A percentile compares a stretch with the other conserved stretches of the same genome.
Conservation (phyloP, 1,140 invertebrate genomes). For the Hydropsyche tenuis region DNA sequence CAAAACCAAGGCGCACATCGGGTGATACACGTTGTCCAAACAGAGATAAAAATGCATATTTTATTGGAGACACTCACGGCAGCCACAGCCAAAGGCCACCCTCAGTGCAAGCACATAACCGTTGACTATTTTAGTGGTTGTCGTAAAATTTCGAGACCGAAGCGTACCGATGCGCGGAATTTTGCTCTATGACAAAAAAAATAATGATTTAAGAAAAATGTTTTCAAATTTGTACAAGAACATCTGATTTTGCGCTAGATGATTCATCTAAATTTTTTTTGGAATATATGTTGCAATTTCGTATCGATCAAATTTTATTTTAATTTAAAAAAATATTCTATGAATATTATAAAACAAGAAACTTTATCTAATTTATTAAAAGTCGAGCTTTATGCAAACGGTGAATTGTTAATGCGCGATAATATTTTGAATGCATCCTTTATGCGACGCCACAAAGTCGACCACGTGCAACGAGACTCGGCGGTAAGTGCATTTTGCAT, state of each 20-base stretch:
- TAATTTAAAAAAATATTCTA: too few relatives aligned
- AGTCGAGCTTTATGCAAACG: too few relatives aligned
- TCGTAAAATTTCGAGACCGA: conserved; percentile 39
- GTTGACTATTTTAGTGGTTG: conserved; percentile 16
- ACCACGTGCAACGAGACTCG: conserved; percentile 1
- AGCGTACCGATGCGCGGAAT: not conserved
- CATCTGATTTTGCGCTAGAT: too few relatives aligned
- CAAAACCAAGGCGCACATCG: conserved; percentile 42
- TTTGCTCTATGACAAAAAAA: not conserved
- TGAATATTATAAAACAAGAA: too few relatives aligned
- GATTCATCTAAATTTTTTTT: too few relatives aligned
- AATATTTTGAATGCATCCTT: too few relatives aligned
- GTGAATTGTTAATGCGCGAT: too few relatives aligned
- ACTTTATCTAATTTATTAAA: too few relatives aligned
- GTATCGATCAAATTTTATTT: too few relatives aligned
- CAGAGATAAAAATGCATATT: conserved; percentile 50
- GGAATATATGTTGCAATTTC: too few relatives aligned
- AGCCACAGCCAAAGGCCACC: not conserved
- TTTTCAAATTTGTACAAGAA: too few relatives aligned
- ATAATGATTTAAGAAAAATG: too few relatives aligned
- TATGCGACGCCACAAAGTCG: conserved; percentile 3
- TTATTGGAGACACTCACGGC: conserved; percentile 35
- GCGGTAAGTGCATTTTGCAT: conserved; percentile 24
- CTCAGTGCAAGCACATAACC: conserved; percentile 11
- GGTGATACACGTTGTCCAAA: conserved; percentile 50